Percentiles rank a stretch among this genome's conserved stretches.
phyloP scores from a whole-genome alignment of 2,888 invertebrate genomes.

The Megalurothrips usitatus region DNA sequence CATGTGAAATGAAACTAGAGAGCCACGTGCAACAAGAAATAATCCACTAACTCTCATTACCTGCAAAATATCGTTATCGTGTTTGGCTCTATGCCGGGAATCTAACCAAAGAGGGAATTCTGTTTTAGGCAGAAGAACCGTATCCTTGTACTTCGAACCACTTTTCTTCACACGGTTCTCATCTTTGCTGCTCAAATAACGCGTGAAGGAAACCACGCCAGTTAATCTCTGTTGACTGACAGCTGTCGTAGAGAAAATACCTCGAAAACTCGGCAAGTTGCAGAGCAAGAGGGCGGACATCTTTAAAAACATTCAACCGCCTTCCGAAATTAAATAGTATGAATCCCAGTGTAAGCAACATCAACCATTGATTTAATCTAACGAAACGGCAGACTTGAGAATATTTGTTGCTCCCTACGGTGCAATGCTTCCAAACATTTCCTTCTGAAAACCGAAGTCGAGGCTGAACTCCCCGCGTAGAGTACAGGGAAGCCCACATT shows the following conservation, averaged over 20 bases:
- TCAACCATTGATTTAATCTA: no score
- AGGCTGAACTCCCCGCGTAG: no score
- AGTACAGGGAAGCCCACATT: no score
- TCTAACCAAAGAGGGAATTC: conserved; percentile 57
- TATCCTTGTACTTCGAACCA: conserved; percentile 51
- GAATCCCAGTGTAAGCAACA: no score
- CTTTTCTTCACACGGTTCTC: conserved; percentile 26
- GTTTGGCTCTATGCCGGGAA: conserved; percentile 52
- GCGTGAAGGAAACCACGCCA: neutral
- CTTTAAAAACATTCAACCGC: neutral
- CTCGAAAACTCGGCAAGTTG: neutral
- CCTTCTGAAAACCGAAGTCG: no score
- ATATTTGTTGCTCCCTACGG: no score
- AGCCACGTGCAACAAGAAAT: neutral
- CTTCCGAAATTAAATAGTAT: no score
- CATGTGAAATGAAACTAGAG: conserved; percentile 22
- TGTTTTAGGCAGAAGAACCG: conserved; percentile 63
- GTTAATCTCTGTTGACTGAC: neutral
- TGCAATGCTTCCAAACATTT: no score
- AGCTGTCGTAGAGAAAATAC: neutral
- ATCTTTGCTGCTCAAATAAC: neutral
- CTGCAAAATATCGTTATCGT: conserved; percentile 54
- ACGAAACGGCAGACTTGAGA: no score
- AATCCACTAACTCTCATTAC: conserved; percentile 44
- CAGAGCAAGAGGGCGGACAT: neutral